phyloP scores from a whole-genome alignment of 2,888 invertebrate genomes.

The Pharmacophagus antenor region DNA sequence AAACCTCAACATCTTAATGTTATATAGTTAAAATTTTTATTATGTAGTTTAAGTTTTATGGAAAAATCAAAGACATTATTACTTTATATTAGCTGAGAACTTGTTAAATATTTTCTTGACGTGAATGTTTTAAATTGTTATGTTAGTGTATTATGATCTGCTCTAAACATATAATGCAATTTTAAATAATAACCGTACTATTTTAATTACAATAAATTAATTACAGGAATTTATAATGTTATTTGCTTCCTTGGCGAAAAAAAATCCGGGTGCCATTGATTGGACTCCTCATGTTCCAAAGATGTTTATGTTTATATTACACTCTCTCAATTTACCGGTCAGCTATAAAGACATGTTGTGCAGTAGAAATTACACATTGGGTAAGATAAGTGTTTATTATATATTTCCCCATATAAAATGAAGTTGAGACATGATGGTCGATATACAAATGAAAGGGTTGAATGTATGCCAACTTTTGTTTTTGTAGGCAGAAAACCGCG shows the following conservation, averaged over 20 bases:
- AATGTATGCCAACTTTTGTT: not conserved
- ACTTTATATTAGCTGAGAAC: no score
- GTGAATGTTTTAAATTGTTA: no score
- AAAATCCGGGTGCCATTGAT: slow-evolving; percentile 91
- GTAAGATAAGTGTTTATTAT: slow-evolving; percentile 43
- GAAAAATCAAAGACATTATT: no score
- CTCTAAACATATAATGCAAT: no score
- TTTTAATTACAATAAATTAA: not conserved
- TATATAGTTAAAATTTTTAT: no score
- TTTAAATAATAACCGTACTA: not conserved
- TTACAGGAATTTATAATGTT: slow-evolving; percentile 86
- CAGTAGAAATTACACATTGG: slow-evolving; percentile 77
- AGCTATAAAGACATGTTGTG: slow-evolving; percentile 84
- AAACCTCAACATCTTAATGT: no score
- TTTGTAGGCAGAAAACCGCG: no score
- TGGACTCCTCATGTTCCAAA: slow-evolving; percentile 92
- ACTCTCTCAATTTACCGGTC: slow-evolving; percentile 89
- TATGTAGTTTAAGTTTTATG: no score
- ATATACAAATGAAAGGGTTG: not conserved
- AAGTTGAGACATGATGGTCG: not conserved
- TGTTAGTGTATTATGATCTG: no score
- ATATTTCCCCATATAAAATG: not conserved
- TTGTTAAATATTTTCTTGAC: no score
- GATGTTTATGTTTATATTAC: slow-evolving; percentile 87
- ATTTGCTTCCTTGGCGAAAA: slow-evolving; percentile 86